A percentile compares a stretch with the other conserved stretches of the same genome.
Conservation (phyloP, 64 coral and sea anemone genomes). For the Dendrophyllia cribrosa region DNA sequence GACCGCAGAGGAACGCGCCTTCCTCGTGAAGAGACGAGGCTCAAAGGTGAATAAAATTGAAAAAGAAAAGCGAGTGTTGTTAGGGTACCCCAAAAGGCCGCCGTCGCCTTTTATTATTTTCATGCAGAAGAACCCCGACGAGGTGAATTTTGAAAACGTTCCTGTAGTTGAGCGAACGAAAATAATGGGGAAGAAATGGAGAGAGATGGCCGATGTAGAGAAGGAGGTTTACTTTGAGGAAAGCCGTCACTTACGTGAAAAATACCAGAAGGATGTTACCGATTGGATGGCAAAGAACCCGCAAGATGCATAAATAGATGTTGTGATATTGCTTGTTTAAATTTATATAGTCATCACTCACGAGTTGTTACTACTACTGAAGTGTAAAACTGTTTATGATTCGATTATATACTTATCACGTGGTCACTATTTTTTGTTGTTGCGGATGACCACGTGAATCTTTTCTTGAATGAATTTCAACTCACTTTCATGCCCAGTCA, state of each 20-base stretch:
- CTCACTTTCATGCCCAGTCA: no score
- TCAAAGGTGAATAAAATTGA: neutral
- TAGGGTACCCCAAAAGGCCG: slow-evolving; percentile 9
- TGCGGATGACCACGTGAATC: no score
- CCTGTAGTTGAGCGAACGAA: neutral
- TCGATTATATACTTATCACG: no score
- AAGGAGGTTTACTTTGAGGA: slow-evolving; percentile 16
- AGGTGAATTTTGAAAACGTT: neutral
- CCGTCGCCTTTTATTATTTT: neutral
- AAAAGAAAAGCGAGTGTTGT: neutral
- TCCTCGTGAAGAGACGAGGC: neutral
- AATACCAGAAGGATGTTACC: neutral
- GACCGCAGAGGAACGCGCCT: neutral
- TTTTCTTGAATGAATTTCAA: no score
- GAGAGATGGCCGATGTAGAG: neutral
- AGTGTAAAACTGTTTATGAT: no score
- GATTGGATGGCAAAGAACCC: slow-evolving; percentile 18
- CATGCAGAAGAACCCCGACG: neutral
- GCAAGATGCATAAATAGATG: neutral
- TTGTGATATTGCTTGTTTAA: no score
- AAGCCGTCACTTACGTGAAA: neutral
- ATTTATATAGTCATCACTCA: no score
- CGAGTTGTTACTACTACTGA: no score
- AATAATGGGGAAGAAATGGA: slow-evolving; percentile 19
- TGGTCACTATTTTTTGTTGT: no score